phyloP scores from a whole-genome alignment of 2,888 invertebrate genomes.

The Idaea dimidiata region DNA sequence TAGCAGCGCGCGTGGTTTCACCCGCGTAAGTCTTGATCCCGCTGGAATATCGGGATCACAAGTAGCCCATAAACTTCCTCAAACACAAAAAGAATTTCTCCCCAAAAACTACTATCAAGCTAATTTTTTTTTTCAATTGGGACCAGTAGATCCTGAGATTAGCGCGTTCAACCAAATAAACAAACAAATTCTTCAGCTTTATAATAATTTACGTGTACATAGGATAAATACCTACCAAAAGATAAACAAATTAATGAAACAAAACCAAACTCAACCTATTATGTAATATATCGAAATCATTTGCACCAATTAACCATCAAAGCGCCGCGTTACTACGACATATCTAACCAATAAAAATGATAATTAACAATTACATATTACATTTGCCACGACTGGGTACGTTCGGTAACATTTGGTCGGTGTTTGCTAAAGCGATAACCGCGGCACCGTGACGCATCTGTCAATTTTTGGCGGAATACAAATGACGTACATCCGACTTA shows the following conservation, averaged over 20 bases:
- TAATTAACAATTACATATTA: conserved; percentile 73
- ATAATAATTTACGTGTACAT: not conserved
- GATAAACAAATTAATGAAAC: conserved; percentile 21
- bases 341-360: conserved; percentile 67
- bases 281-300: conserved; percentile 23
- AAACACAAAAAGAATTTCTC: too few species aligned
- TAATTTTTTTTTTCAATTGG: too few species aligned
- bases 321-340: conserved; percentile 34
- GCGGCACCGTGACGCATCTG: conserved; percentile 28
- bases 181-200: not conserved
- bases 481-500: too few species aligned
- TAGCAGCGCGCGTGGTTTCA: too few species aligned
- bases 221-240: not conserved
- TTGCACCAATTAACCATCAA: conserved; percentile 26
- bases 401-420: conserved; percentile 63
- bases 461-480: conserved; percentile 24
- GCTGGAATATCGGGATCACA: not conserved
- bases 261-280: conserved; percentile 21
- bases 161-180: not conserved
- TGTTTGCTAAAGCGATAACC: conserved; percentile 68
- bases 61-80: not conserved
- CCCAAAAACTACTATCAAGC: too few species aligned
- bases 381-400: conserved; percentile 38
- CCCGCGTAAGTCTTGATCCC: too few species aligned
- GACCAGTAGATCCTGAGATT: too few species aligned